A percentile compares a stretch with the other conserved stretches of the same genome.
phyloP scores from a whole-genome alignment of 1,140 invertebrate species.

The Antheraea mylitta region DNA sequence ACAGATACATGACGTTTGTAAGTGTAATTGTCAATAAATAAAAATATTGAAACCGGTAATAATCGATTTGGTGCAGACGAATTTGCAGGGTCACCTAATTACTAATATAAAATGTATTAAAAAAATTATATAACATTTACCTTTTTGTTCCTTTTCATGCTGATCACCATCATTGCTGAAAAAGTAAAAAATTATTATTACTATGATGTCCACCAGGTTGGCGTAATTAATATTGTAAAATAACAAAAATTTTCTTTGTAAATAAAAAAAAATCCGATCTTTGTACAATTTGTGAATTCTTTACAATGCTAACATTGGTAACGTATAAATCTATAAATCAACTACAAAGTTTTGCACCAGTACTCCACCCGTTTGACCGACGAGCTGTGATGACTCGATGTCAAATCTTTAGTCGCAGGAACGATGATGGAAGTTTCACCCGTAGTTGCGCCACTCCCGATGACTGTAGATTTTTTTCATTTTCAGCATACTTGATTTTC shows the following conservation, averaged over 20 bases:
- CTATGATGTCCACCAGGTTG: neutral
- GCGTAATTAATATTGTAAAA: neutral
- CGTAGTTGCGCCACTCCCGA: neutral
- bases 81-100: too few species aligned
- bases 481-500: neutral
- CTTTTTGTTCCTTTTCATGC: conserved; percentile 65
- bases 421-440: neutral
- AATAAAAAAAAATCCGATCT: neutral
- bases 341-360: conserved; percentile 79
- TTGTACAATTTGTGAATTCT: neutral
- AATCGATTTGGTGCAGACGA: too few species aligned
- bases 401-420: neutral
- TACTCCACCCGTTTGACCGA: conserved; percentile 31
- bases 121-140: too few species aligned
- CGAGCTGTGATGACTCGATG: neutral
- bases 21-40: too few species aligned
- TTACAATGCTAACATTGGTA: neutral
- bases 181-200: conserved; percentile 36
- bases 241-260: neutral
- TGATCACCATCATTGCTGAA: conserved; percentile 70
- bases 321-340: conserved; percentile 35
- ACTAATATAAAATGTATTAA: too few species aligned
- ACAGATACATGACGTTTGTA: too few species aligned
- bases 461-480: neutral
- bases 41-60: too few species aligned